Evolutionary conservation across 2,113 vertebrate species (phyloP).

Genomic region (Platycercus adscitus): DNA sequence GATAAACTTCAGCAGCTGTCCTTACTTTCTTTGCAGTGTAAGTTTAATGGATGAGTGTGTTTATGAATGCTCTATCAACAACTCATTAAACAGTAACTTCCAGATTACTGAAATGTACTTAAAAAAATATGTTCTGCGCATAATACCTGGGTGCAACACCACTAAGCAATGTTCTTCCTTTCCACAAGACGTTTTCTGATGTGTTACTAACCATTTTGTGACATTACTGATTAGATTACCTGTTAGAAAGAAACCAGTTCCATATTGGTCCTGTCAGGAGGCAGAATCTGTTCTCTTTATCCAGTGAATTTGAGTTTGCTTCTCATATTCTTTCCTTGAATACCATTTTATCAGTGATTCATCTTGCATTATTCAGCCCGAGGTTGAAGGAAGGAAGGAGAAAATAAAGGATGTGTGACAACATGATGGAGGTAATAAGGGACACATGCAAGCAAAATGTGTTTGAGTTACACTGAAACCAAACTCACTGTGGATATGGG

Average conservation of each 20-base stretch:
- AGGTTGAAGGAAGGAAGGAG: neutral
- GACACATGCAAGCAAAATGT: neutral
- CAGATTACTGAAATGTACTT: neutral
- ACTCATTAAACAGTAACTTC: neutral
- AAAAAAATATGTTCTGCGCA: neutral
- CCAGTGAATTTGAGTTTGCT: neutral
- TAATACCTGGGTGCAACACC: neutral
- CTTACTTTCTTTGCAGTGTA: neutral
- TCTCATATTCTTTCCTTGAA: neutral
- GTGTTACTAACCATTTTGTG: neutral
- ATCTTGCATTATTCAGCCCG: neutral
- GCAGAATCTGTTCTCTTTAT: neutral
- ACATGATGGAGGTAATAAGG: neutral
- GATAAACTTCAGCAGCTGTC: neutral
- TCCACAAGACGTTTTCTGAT: neutral
- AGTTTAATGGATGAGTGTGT: neutral
- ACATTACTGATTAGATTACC: neutral
- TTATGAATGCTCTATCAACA: neutral
- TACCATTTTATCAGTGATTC: neutral
- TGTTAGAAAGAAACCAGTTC: neutral
- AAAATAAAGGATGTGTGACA: neutral
- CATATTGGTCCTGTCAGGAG: neutral
- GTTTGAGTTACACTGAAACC: neutral
- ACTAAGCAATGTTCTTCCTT: neutral
- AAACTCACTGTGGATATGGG: neutral